Evolutionary conservation across 2,797 vertebrate genomes (phyloP).

Genomic region (Gorsachius magnificus): DNA sequence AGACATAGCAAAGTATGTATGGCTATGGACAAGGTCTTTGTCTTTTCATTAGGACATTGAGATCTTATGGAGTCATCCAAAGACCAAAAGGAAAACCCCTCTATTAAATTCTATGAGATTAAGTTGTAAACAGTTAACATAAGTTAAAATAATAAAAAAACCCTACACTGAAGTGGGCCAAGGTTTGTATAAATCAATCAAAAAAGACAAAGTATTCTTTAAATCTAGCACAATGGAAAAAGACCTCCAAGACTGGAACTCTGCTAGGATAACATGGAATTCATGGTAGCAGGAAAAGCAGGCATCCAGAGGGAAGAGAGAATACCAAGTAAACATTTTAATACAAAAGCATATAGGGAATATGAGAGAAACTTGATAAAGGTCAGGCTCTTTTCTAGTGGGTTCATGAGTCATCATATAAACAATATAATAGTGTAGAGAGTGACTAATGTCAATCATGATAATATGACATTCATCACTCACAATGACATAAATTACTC

Average conservation of each 20-base stretch:
- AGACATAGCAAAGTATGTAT: background rate
- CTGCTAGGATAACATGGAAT: background rate
- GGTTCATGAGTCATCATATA: background rate
- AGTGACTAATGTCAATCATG: background rate
- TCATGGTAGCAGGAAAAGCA: background rate
- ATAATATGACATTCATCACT: background rate
- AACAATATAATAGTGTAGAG: background rate
- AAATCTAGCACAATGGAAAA: background rate
- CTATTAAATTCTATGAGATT: background rate
- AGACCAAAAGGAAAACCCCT: background rate
- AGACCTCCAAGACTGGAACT: background rate
- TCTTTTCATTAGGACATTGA: background rate
- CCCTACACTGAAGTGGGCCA: too few species aligned
- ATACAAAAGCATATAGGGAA: background rate
- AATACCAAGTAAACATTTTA: background rate
- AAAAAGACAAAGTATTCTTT: background rate
- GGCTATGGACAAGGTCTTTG: background rate
- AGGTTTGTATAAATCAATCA: background rate
- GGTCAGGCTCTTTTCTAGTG: background rate
- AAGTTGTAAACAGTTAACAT: background rate
- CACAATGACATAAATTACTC: background rate
- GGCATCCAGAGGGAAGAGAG: background rate
- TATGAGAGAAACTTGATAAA: background rate
- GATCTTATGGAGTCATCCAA: background rate
- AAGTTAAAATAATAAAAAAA: background rate